These are phyloP conservation scores for Apamea sordens DNA, from an alignment of 2,888 invertebrate species.

Conservation along the genomic window DNA sequence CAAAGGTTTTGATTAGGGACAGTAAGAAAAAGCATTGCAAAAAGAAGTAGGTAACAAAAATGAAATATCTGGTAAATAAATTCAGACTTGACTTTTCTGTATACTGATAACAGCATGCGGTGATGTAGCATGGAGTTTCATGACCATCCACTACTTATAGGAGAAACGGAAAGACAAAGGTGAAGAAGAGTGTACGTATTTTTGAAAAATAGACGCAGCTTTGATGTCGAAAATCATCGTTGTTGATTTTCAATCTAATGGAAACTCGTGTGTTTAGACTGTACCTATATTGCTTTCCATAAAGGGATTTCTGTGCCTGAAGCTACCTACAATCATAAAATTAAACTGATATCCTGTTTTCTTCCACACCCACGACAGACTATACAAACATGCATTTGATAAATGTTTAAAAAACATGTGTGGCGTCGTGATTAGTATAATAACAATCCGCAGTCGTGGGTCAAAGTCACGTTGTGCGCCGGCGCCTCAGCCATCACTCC, in stretches of 20 bases:
- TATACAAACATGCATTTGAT: slow-evolving; percentile 33
- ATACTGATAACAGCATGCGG: background rate
- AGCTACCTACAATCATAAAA: slow-evolving; percentile 38
- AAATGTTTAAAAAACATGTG: slow-evolving; percentile 57
- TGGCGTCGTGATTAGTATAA: slow-evolving; percentile 62
- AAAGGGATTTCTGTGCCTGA: slow-evolving; percentile 18
- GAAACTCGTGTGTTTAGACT: slow-evolving; percentile 29
- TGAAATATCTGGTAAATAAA: background rate
- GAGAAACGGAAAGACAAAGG: no score
- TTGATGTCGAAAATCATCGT: slow-evolving; percentile 19
- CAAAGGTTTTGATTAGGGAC: background rate
- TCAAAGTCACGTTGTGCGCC: slow-evolving; percentile 77
- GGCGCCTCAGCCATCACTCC: slow-evolving; percentile 55
- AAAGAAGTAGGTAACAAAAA: background rate
- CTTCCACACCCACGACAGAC: slow-evolving; percentile 23
- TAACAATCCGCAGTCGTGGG: slow-evolving; percentile 69
- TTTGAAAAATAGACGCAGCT: slow-evolving; percentile 1
- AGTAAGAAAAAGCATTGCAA: background rate
- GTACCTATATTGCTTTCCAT: slow-evolving; percentile 15
- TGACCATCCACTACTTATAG: background rate
- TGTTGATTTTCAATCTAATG: slow-evolving; percentile 28
- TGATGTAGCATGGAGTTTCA: background rate
- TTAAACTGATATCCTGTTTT: slow-evolving; percentile 43
- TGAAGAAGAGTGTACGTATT: background rate
- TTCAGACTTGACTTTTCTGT: background rate